These are phyloP conservation scores for Melieria picta DNA, from an alignment of 2,888 invertebrate genomes.

Conservation along the genomic window DNA sequence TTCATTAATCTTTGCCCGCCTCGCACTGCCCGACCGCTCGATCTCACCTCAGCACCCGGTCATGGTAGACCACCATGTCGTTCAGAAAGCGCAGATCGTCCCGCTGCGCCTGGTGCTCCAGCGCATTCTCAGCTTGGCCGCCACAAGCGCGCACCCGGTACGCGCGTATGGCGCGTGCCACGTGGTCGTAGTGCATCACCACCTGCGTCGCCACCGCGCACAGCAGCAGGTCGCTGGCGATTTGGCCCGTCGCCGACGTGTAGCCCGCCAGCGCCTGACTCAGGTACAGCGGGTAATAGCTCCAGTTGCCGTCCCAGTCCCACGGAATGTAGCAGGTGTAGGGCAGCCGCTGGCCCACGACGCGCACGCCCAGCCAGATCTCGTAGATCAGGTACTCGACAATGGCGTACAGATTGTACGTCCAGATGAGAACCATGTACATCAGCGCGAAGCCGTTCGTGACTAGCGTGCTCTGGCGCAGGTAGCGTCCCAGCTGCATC, in stretches of 20 bases:
- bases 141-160: conserved; percentile 29
- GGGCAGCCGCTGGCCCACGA: conserved; percentile 48
- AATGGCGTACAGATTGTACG: conserved; percentile 55
- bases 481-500: conserved; percentile 33
- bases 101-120: conserved; percentile 13
- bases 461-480: conserved; percentile 45
- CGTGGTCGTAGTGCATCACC: conserved; percentile 59
- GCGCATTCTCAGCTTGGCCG: background rate
- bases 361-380: conserved; percentile 42
- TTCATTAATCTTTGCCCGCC: background rate
- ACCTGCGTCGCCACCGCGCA: conserved; percentile 55
- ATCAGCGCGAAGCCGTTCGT: conserved; percentile 51
- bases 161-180: conserved; percentile 44
- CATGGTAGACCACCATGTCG: conserved; percentile 43
- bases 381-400: conserved; percentile 52
- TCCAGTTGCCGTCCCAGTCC: conserved; percentile 48
- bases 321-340: conserved; percentile 53
- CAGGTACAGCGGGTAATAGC: conserved; percentile 51
- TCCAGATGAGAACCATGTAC: conserved; percentile 58
- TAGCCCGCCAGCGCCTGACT: conserved; percentile 52
- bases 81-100: conserved; percentile 36
- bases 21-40: too few species aligned
- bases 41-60: conserved; percentile 41
- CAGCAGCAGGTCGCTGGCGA: conserved; percentile 59
- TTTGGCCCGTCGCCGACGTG: conserved; percentile 53